Base-by-base conservation (phyloP, 2,113 vertebrate species). In the Asarcornis scutulata region DNA sequence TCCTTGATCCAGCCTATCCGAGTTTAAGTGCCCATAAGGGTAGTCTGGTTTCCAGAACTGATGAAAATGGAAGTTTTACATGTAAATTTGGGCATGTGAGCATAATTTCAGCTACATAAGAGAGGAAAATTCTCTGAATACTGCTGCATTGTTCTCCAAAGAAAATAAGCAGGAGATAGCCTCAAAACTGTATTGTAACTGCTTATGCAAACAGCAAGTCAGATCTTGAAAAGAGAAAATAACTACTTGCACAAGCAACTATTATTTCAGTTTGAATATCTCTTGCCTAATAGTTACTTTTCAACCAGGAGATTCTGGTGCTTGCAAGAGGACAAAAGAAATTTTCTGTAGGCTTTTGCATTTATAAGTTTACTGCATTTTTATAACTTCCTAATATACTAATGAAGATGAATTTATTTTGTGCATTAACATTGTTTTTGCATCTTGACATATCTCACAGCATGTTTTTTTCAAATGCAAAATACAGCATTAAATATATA, bases 191-290 rank as follows among this genome's bases (percentile, higher is more conserved):
- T 34, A 25, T 67, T 89, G 10, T n/a, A 67, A 23, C 23, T 56
- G 48, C 75, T 83, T 53, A 77, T 50, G 44, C 22, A 76, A 58
- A n/a, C 36, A 68, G 8, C 50, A 12, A 88, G 67, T 62, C 78
- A 67, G 40, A 42, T 73, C 91, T 83, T 86, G 87, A 55, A 77
- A 91, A 86, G 13, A 58, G 78, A 71, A 95, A 91, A 92, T 27
- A 89, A 85, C 85, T 80, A 88, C 58, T 62, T 58, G 63, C 40
- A 62, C 27, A 22, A 69, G 38, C 76, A 73, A 66, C 94, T 83
- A 58, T 76, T 81, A 17, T 9, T 93, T 91, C 46, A 12, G 9
- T 63, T 88, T 78, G n/a, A 83, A 83, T 59, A 2, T 59, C 82
- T 86, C 16, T 72, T 59, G 79, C 55, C 50, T 34, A 80, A 76